Evolutionary conservation across 2,113 vertebrate species (phyloP).

Genomic region (Misgurnus mizolepis): DNA sequence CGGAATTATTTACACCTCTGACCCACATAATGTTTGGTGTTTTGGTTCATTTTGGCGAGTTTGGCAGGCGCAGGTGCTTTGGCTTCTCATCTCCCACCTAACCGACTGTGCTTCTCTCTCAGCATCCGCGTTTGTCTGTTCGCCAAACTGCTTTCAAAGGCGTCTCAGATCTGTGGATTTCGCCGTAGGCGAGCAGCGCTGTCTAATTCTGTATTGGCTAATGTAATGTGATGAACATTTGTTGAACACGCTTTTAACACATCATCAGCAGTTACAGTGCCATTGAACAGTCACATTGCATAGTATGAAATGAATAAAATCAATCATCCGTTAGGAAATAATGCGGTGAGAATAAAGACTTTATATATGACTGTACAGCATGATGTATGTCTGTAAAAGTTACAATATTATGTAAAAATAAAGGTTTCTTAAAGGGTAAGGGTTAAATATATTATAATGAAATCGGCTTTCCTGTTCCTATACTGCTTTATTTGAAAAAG

Average conservation of each 20-base stretch:
- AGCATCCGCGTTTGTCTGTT: conserved; percentile 10
- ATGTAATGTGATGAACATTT: conserved; percentile 30
- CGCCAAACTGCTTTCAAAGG: conserved; percentile 33
- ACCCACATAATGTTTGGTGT: background rate
- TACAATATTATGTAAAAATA: no score
- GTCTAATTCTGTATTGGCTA: conserved; percentile 24
- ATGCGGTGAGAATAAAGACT: no score
- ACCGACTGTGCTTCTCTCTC: background rate
- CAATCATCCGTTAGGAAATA: no score
- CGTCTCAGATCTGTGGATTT: conserved; percentile 25
- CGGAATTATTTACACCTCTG: conserved; percentile 19
- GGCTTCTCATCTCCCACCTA: background rate
- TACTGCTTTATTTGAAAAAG: no score
- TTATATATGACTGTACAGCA: no score
- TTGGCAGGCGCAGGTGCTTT: conserved; percentile 25
- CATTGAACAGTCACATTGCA: background rate
- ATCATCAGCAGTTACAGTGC: background rate
- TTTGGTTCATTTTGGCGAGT: background rate
- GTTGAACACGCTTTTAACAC: conserved; percentile 22
- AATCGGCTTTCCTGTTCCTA: no score
- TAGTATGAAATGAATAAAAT: background rate
- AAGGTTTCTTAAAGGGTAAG: no score
- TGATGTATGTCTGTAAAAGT: no score
- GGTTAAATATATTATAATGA: no score
- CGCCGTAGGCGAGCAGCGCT: conserved; percentile 11